Evolutionary conservation across 2,797 vertebrate species (phyloP).

Genomic region (Potorous gilbertii): DNA sequence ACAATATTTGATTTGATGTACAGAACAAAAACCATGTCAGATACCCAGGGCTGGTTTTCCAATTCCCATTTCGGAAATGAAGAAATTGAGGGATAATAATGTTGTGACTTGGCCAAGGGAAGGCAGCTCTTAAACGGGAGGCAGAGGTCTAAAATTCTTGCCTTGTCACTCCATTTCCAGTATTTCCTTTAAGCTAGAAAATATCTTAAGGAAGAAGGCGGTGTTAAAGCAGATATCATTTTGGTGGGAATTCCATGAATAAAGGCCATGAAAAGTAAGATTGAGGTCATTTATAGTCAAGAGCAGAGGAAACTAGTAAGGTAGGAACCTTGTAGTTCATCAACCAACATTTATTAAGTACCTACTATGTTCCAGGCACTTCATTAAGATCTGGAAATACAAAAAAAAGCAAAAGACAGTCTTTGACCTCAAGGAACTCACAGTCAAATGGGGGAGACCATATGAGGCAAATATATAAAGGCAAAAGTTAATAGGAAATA

Average conservation of each 20-base stretch:
- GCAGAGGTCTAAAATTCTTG: background rate
- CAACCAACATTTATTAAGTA: background rate
- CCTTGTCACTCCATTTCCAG: background rate
- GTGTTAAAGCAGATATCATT: background rate
- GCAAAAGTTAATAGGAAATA: background rate
- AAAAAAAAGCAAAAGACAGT: background rate
- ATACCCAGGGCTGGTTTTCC: background rate
- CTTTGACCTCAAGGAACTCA: background rate
- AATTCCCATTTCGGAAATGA: background rate
- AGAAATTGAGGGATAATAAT: background rate
- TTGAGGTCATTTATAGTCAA: background rate
- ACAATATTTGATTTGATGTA: background rate
- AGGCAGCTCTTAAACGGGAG: background rate
- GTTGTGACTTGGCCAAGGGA: background rate
- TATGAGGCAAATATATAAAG: background rate
- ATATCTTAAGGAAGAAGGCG: background rate
- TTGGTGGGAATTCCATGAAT: background rate
- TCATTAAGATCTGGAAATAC: fast-evolving
- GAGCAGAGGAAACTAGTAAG: background rate
- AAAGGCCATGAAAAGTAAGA: background rate
- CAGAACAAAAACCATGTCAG: background rate
- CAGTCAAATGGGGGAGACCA: background rate
- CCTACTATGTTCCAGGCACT: background rate
- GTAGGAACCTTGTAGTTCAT: no score
- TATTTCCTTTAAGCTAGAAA: background rate